phyloP scores from a whole-genome alignment of 2,797 vertebrate genomes.

The Cossypha dichroa region DNA sequence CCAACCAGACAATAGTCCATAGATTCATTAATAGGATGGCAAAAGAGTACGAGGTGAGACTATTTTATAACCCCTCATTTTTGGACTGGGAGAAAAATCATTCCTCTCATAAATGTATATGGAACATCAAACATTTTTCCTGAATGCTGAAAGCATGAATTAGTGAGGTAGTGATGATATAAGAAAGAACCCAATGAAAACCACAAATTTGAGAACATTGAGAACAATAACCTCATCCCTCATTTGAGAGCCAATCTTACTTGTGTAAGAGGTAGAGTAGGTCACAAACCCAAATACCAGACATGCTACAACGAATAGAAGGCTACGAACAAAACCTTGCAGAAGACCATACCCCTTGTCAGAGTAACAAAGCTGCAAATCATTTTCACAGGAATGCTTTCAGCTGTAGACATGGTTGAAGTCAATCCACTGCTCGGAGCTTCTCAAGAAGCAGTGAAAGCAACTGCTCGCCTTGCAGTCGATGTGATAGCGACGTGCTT shows the following conservation, averaged over 20 bases:
- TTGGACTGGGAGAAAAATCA: not conserved
- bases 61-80: not conserved
- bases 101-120: not conserved
- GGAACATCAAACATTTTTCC: not conserved
- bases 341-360: not conserved
- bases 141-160: not conserved
- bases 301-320: not conserved
- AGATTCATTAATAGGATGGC: not conserved
- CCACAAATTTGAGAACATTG: not conserved
- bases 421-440: constrained; percentile 90
- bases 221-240: not conserved
- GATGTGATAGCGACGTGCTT: constrained; percentile 92
- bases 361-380: not conserved
- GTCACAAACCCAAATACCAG: not conserved
- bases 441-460: constrained; percentile 84
- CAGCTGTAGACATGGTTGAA: constrained; percentile 93
- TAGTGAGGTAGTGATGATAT: not conserved
- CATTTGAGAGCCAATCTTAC: not conserved
- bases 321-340: not conserved
- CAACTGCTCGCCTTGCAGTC: constrained; percentile 87
- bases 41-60: not conserved
- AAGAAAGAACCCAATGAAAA: not conserved
- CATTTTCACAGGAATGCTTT: constrained; percentile 86
- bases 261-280: not conserved
- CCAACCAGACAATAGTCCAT: not conserved